These are phyloP conservation scores for Heliconius congener DNA, from an alignment of 1,140 invertebrate species.

Conservation along the genomic window DNA sequence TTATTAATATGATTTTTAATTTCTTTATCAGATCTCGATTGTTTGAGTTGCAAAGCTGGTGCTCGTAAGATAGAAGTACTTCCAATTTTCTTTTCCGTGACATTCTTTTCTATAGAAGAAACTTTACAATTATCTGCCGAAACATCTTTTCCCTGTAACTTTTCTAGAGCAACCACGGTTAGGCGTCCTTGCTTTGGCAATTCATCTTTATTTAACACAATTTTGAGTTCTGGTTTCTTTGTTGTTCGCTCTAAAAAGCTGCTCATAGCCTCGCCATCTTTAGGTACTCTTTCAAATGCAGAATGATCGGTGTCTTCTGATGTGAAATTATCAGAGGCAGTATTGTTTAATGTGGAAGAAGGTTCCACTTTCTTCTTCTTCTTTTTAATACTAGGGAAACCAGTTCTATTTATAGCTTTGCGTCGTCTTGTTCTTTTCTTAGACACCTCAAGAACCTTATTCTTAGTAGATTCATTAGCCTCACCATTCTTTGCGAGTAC, in stretches of 20 bases:
- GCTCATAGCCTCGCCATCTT: constrained; percentile 84
- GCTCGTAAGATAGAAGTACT: constrained; percentile 67
- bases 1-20: constrained; percentile 75
- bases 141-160: constrained; percentile 80
- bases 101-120: constrained; percentile 41
- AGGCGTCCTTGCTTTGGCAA: constrained; percentile 79
- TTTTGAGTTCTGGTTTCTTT: constrained; percentile 74
- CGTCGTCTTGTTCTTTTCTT: constrained; percentile 88
- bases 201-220: constrained; percentile 77
- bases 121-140: constrained; percentile 50
- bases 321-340: constrained; percentile 65
- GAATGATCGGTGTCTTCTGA: constrained; percentile 73
- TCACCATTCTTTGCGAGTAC: constrained; percentile 52
- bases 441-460: constrained; percentile 56
- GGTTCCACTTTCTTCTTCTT: constrained; percentile 88
- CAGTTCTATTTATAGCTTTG: constrained; percentile 91
- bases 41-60: constrained; percentile 66
- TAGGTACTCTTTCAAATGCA: constrained; percentile 84
- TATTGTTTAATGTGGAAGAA: constrained; percentile 46
- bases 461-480: constrained; percentile 44
- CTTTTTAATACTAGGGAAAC: constrained; percentile 91
- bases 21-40: constrained; percentile 70
- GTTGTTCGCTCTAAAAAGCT: constrained; percentile 83
- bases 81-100: constrained; percentile 53
- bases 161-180: constrained; percentile 83